A percentile compares a stretch with the other conserved stretches of the same genome.
Conservation (phyloP, 2,888 invertebrate species). For the Antitype chi region DNA sequence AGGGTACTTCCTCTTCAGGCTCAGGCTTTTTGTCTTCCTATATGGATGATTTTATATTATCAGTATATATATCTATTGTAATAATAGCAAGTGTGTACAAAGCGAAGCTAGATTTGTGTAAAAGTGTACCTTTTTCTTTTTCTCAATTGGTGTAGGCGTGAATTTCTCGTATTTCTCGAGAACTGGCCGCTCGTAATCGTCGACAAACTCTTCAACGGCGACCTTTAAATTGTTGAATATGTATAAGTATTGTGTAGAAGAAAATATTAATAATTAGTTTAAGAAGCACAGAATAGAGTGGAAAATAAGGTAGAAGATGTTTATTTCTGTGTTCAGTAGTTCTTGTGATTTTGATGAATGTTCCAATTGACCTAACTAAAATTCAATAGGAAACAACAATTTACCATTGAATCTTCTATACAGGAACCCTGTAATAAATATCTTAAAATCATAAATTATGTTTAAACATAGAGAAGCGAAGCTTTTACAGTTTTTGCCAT, state of each 20-base stretch:
- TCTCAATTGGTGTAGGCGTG: conserved; percentile 87
- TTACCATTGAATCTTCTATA: conserved; percentile 35
- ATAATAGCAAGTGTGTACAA: conserved; percentile 29
- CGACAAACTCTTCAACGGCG: conserved; percentile 87
- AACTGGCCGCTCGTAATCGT: conserved; percentile 94
- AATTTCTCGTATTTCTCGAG: conserved; percentile 93
- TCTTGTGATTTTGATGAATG: conserved; percentile 35
- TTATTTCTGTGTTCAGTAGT: conserved; percentile 28
- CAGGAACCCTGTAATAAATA: conserved; percentile 48
- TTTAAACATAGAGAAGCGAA: conserved; percentile 74
- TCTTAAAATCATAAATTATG: conserved; percentile 10
- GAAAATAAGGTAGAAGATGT: conserved; percentile 14
- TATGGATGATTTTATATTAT: conserved; percentile 24
- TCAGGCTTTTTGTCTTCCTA: conserved; percentile 47
- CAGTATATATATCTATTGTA: background rate
- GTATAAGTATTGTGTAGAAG: conserved; percentile 57
- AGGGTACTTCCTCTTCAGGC: conserved; percentile 80
- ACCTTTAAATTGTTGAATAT: conserved; percentile 80
- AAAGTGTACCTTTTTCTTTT: conserved; percentile 88
- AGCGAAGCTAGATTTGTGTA: conserved; percentile 35
- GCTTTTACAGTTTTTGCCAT: conserved; percentile 74
- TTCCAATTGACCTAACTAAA: conserved; percentile 10
- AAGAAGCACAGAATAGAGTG: conserved; percentile 31
- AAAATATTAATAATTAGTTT: conserved; percentile 29
- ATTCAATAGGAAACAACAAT: background rate